Evolutionary conservation across 2,113 vertebrate genomes (phyloP).

Genomic region (Pelvicachromis taeniatus): DNA sequence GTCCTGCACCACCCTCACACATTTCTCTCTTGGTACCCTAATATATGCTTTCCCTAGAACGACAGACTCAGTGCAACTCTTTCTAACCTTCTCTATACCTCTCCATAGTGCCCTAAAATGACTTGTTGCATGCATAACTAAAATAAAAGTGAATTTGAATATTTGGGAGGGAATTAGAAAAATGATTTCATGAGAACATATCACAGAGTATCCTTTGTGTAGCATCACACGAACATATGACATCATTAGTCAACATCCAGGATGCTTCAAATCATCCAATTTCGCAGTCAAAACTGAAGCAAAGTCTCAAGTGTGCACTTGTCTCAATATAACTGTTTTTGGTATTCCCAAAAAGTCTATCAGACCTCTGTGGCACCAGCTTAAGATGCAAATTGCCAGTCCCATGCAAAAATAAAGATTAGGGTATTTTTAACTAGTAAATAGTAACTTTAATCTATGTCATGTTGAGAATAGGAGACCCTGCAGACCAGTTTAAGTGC

Average conservation of each 20-base stretch:
- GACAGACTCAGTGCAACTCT: neutral
- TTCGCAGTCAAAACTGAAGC: neutral
- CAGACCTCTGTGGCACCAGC: neutral
- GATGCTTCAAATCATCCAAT: neutral
- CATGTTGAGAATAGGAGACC: neutral
- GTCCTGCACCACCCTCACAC: neutral
- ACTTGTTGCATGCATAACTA: neutral
- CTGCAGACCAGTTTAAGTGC: neutral
- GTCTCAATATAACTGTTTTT: too few relatives aligned
- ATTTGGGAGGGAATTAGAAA: neutral
- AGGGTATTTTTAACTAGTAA: neutral
- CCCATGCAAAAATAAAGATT: neutral
- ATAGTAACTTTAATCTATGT: neutral
- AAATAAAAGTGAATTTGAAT: neutral
- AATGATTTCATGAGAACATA: neutral
- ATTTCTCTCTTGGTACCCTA: too few relatives aligned
- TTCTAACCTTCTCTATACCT: neutral
- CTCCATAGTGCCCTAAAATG: neutral
- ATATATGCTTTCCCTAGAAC: neutral
- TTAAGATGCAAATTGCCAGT: slow-evolving; percentile 7
- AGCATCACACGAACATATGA: neutral
- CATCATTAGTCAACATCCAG: slow-evolving; percentile 3
- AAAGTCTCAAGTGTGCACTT: neutral
- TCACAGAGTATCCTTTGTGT: neutral
- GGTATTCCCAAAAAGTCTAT: too few relatives aligned